Percentiles rank a stretch among this genome's conserved stretches.
phyloP scores from a whole-genome alignment of 2,797 vertebrate species.

The Crenuchus spilurus region DNA sequence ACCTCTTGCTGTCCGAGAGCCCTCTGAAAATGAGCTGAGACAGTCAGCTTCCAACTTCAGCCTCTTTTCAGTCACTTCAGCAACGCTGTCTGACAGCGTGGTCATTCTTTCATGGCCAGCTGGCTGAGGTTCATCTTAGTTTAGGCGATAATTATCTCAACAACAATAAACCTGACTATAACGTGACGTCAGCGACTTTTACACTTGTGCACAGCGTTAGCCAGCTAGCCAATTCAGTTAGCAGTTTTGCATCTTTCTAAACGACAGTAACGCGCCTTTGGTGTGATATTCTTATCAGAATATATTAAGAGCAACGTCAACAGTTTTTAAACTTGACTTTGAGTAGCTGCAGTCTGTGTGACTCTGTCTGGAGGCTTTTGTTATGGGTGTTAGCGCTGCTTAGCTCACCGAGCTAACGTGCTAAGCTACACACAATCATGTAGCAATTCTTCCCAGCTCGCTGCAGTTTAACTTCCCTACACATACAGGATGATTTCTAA shows the following conservation, averaged over 20 bases:
- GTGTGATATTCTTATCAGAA: neutral
- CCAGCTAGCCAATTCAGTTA: neutral
- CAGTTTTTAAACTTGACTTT: neutral
- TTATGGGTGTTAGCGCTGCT: neutral
- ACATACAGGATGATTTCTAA: neutral
- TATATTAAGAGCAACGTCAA: neutral
- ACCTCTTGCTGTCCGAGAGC: neutral
- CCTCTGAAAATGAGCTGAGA: neutral
- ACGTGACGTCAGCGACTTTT: neutral
- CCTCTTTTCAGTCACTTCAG: constrained; percentile 27
- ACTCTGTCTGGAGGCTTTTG: neutral
- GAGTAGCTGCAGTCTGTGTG: neutral
- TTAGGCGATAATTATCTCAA: neutral
- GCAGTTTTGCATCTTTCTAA: neutral
- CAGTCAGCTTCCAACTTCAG: constrained; percentile 24
- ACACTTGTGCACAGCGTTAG: neutral
- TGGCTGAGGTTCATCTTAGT: neutral
- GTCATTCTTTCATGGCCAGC: constrained; percentile 22
- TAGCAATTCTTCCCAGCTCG: constrained; percentile 17
- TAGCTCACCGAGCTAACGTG: constrained; percentile 22
- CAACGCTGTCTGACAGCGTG: neutral
- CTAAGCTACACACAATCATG: neutral
- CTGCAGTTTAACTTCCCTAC: neutral
- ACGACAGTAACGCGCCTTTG: neutral
- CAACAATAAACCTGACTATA: neutral